Conservation (phyloP, 1,140 invertebrate species). For the Ganaspis sp. region DNA sequence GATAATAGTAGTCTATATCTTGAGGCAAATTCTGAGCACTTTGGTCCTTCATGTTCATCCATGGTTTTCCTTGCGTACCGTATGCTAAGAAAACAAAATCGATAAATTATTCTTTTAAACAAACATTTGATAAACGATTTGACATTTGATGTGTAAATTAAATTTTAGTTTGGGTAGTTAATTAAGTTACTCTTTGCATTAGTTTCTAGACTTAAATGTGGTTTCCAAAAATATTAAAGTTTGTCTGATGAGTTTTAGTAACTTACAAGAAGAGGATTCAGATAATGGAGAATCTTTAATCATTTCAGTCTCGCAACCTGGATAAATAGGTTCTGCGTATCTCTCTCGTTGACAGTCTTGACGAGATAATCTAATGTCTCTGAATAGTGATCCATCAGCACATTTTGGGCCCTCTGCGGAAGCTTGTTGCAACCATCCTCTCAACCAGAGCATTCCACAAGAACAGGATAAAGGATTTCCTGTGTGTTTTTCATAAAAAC, state of each 20-base stretch:
- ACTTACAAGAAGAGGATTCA: slow-evolving; percentile 62
- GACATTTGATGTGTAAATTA: too few species aligned
- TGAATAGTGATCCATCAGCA: slow-evolving; percentile 84
- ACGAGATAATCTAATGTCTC: slow-evolving; percentile 82
- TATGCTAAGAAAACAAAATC: neutral
- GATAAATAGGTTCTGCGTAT: slow-evolving; percentile 77
- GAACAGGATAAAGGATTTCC: slow-evolving; percentile 89
- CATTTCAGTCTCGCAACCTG: slow-evolving; percentile 81
- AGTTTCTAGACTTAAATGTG: too few species aligned
- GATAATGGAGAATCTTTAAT: slow-evolving; percentile 73
- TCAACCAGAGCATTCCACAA: slow-evolving; percentile 87
- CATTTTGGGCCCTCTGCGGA: slow-evolving; percentile 84
- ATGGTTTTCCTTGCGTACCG: slow-evolving; percentile 35
- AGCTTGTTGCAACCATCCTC: slow-evolving; percentile 86
- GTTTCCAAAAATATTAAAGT: too few species aligned
- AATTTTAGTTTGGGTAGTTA: too few species aligned
- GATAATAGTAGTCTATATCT: slow-evolving; percentile 88
- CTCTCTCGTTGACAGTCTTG: slow-evolving; percentile 80
- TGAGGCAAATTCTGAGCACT: slow-evolving; percentile 77
- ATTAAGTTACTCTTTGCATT: too few species aligned
- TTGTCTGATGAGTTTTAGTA: too few species aligned
- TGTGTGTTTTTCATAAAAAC: slow-evolving; percentile 61
- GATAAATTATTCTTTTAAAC: too few species aligned
- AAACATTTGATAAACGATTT: too few species aligned
- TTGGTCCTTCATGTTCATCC: slow-evolving; percentile 64